Conservation (phyloP, 2,113 vertebrate genomes). For the Cromileptes altivelis region DNA sequence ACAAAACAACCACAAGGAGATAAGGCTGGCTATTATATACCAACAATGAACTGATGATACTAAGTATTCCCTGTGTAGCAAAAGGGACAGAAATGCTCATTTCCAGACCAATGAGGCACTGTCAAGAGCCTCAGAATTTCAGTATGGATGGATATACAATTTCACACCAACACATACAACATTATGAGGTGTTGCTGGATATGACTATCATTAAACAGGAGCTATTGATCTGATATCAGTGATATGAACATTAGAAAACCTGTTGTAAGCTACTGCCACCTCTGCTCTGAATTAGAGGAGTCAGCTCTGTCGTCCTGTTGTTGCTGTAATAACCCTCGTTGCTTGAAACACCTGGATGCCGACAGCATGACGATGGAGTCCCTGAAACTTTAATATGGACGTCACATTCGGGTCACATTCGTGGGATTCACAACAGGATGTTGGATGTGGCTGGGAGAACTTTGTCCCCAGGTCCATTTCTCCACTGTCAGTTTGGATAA, state of each 20-base stretch:
- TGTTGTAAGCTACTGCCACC: background rate
- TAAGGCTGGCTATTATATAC: too few relatives aligned
- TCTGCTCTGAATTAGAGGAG: background rate
- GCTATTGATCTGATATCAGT: background rate
- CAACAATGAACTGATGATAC: too few relatives aligned
- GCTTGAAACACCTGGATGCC: background rate
- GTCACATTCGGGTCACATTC: constrained; percentile 36
- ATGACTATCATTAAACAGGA: background rate
- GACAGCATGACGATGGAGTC: background rate
- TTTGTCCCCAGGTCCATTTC: constrained; percentile 45
- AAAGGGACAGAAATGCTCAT: background rate
- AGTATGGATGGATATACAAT: background rate
- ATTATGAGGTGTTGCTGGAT: background rate
- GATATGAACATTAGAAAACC: background rate
- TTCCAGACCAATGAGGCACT: background rate
- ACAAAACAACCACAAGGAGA: too few relatives aligned
- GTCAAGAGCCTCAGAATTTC: background rate
- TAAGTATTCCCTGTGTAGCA: too few relatives aligned
- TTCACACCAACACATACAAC: background rate
- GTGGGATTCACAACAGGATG: constrained; percentile 33
- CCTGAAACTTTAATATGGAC: background rate
- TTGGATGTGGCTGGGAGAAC: constrained; percentile 21
- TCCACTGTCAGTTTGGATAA: constrained; percentile 56
- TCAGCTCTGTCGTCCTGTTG: background rate
- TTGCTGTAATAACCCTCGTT: background rate